These are phyloP conservation scores for Eupithecia subumbrata DNA, from an alignment of 2,888 invertebrate genomes.

Conservation along the genomic window DNA sequence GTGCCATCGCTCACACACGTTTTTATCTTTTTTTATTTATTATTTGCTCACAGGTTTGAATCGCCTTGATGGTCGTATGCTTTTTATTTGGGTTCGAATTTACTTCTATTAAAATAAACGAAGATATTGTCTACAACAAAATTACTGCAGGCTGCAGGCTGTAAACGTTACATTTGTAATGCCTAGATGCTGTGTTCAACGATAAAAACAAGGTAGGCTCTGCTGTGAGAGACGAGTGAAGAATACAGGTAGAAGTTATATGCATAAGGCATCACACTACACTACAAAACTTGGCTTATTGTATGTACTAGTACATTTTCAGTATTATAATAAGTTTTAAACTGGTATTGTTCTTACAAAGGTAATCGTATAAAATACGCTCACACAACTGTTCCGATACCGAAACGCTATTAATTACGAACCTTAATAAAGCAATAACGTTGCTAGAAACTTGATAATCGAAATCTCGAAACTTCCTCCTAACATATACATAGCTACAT, in stretches of 20 bases:
- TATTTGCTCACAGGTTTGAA: background rate
- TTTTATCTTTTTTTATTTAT: slow-evolving; percentile 9
- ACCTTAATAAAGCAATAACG: slow-evolving; percentile 24
- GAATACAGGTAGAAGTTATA: background rate
- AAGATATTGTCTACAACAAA: background rate
- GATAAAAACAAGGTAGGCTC: background rate
- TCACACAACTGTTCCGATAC: background rate
- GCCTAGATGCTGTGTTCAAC: background rate
- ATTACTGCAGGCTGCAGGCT: background rate
- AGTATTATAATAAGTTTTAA: background rate
- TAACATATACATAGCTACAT: slow-evolving; percentile 25
- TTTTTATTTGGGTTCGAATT: background rate
- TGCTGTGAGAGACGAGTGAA: background rate
- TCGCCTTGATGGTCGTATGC: background rate
- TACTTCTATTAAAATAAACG: background rate
- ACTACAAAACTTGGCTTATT: background rate
- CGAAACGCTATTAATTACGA: slow-evolving; percentile 13
- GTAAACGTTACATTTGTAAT: background rate
- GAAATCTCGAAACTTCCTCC: slow-evolving; percentile 28
- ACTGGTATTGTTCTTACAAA: background rate
- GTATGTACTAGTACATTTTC: background rate
- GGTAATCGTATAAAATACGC: slow-evolving; percentile 3
- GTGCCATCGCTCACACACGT: slow-evolving; percentile 34
- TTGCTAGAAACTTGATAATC: slow-evolving; percentile 27
- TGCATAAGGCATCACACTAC: background rate